Conservation (phyloP, 2,888 invertebrate genomes). For the Campoletis raptor region DNA sequence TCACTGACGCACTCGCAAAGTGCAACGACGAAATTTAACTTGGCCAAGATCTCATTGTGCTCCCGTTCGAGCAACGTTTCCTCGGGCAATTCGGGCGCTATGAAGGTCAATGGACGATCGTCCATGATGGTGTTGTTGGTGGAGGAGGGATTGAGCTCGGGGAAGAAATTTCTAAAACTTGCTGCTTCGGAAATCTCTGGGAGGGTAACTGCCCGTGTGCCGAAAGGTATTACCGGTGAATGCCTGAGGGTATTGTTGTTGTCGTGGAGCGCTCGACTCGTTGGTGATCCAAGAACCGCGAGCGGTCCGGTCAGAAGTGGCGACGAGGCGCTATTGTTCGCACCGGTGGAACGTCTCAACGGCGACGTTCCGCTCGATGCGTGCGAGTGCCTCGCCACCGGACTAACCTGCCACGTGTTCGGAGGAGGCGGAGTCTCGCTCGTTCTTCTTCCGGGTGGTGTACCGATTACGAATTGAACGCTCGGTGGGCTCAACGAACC, state of each 20-base stretch:
- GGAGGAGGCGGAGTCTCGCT: slow-evolving; percentile 92
- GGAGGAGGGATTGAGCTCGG: slow-evolving; percentile 81
- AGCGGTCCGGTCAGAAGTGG: slow-evolving; percentile 88
- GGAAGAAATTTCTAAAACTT: slow-evolving; percentile 85
- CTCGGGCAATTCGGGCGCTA: slow-evolving; percentile 97
- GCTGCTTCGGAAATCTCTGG: slow-evolving; percentile 88
- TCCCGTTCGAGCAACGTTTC: slow-evolving; percentile 98
- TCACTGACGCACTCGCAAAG: slow-evolving; percentile 98
- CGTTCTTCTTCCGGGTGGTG: slow-evolving; percentile 90
- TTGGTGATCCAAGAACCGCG: slow-evolving; percentile 90
- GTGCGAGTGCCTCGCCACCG: slow-evolving; percentile 87
- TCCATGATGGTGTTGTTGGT: slow-evolving; percentile 72
- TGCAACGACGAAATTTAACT: slow-evolving; percentile 98
- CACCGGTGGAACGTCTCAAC: slow-evolving; percentile 87
- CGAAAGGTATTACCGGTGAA: slow-evolving; percentile 88
- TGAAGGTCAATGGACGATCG: slow-evolving; percentile 89
- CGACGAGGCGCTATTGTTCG: slow-evolving; percentile 84
- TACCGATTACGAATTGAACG: slow-evolving; percentile 94
- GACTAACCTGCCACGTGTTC: slow-evolving; percentile 94
- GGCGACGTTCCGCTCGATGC: slow-evolving; percentile 88
- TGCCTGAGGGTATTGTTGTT: slow-evolving; percentile 87
- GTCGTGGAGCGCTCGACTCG: slow-evolving; percentile 87
- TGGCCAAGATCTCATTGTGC: slow-evolving; percentile 98
- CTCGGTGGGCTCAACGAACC: slow-evolving; percentile 97
- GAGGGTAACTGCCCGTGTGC: slow-evolving; percentile 89